A percentile compares a stretch with the other conserved stretches of the same genome.
Evolutionary conservation across 2,888 invertebrate genomes (phyloP).

Genomic region (Cheilosia variabilis): DNA sequence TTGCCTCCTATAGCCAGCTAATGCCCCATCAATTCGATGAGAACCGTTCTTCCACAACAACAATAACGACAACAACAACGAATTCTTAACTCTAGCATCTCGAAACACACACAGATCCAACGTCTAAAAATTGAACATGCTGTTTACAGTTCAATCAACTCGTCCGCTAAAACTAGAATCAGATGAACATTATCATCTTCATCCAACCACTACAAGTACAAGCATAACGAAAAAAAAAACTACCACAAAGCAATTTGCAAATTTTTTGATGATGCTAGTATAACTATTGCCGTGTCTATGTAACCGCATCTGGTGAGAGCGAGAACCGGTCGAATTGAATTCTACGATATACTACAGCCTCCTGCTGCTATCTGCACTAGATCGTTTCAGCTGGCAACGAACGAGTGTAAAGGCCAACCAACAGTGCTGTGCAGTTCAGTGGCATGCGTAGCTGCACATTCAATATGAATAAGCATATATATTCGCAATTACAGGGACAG

Average conservation of each 20-base stretch:
- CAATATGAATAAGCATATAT: slow-evolving; percentile 20
- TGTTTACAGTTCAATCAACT: slow-evolving; percentile 75
- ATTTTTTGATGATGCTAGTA: slow-evolving; percentile 50
- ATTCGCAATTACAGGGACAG: slow-evolving; percentile 34
- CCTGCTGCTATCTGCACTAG: slow-evolving; percentile 70
- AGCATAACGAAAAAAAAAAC: slow-evolving; percentile 7
- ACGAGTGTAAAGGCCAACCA: slow-evolving; percentile 45
- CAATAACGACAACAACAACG: slow-evolving; percentile 9
- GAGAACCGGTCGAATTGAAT: slow-evolving; percentile 67
- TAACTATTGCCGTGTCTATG: slow-evolving; percentile 26
- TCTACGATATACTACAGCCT: slow-evolving; percentile 58
- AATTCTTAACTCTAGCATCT: neutral
- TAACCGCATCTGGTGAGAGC: slow-evolving; percentile 7
- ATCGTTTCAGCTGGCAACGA: slow-evolving; percentile 71
- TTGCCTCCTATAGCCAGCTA: slow-evolving; percentile 10
- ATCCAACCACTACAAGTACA: slow-evolving; percentile 28
- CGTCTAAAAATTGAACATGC: slow-evolving; percentile 65
- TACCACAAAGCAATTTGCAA: slow-evolving; percentile 29
- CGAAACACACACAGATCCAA: slow-evolving; percentile 10
- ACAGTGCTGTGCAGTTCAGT: slow-evolving; percentile 31
- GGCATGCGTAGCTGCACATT: slow-evolving; percentile 36
- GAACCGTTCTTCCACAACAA: slow-evolving; percentile 28
- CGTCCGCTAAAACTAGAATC: slow-evolving; percentile 54
- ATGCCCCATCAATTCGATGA: slow-evolving; percentile 26
- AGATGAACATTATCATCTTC: slow-evolving; percentile 35